Base-by-base conservation (phyloP, 2,797 vertebrate genomes). In the Amniataba percoides region DNA sequence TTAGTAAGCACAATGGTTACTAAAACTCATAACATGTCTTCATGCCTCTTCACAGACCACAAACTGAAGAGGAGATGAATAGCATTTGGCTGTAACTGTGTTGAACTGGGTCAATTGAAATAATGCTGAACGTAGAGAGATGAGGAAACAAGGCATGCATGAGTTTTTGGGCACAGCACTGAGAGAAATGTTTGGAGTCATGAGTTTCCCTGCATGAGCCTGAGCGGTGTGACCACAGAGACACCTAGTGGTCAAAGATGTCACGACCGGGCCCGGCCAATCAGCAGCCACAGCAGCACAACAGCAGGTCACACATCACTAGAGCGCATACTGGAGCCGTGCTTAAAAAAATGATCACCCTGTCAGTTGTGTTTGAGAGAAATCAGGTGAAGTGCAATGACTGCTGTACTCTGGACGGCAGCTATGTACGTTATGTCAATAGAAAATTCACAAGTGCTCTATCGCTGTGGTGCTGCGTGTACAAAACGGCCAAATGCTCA, bases 171-270 rank as follows among this genome's bases (percentile, higher is more conserved):
- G 40, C 36, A 12, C 2, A 56, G 67, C 36, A 18, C 34, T 64
- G 13, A 5, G 6, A 58, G 46, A 49, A 55, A 68, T n/a, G 72
- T 51, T 67, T 63, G 68, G 39, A 21, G 6, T 63, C 2, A 51
- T 65, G 31, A 27, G 13, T 55, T 73, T 39, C 67, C 72, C 63
- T 72, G 60, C 60, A 11, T 72, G 61, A 84, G 67, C 71, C 42
- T 81, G 53, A 80, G 84, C 25, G 34, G 68, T 72, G 71, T 71
- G 72, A 60, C 82, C 59, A 86, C 81, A 88, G 84, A 46, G 92
- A 89, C 93, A 87, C 73, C 94, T 91, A 77, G 90, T 90, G 94
- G 91, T 67, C 51, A 66, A n/a, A 70, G 3, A 60, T 36, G 21
- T 60, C 21, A 83, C 52, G 77, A 43, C 48, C 66, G 67, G 43